Evolutionary conservation across 2,113 vertebrate genomes (phyloP).

Genomic region (Cyanoramphus novaezelandiae): DNA sequence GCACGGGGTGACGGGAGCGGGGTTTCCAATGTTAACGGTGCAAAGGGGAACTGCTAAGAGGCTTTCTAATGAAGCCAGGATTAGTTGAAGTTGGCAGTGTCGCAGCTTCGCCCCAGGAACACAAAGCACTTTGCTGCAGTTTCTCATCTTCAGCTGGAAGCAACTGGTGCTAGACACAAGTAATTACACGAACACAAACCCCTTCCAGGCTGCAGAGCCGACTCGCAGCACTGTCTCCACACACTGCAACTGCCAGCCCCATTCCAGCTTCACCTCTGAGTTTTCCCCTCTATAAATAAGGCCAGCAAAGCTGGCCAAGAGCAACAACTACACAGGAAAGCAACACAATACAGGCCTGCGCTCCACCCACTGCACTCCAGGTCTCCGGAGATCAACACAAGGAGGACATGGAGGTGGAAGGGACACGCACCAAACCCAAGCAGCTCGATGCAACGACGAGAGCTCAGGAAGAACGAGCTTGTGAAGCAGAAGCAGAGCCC

Average conservation of each 20-base stretch:
- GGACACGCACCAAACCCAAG: neutral
- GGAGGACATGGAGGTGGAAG: slow-evolving; percentile 5
- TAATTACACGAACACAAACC: neutral
- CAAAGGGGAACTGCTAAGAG: neutral
- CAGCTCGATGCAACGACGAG: neutral
- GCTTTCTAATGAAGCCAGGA: neutral
- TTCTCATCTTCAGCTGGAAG: neutral
- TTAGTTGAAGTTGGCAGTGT: neutral
- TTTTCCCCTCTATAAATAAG: slow-evolving; percentile 18
- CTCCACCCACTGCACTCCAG: slow-evolving; percentile 71
- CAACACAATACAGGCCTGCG: slow-evolving; percentile 67
- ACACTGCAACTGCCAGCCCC: neutral
- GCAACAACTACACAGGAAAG: slow-evolving; percentile 72
- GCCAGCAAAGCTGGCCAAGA: slow-evolving; percentile 51
- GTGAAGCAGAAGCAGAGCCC: neutral
- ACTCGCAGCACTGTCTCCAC: neutral
- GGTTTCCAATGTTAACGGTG: neutral
- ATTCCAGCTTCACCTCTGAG: neutral
- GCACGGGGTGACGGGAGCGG: neutral
- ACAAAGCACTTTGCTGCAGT: neutral
- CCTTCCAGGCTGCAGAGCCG: neutral
- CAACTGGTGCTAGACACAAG: neutral
- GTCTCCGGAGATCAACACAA: slow-evolving; percentile 46
- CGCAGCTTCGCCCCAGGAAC: neutral
- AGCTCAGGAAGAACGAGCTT: neutral